Evolutionary conservation across 2,888 invertebrate genomes (phyloP), one percentile per base, ranked within the genome.

Genomic region (Nephrotoma appendiculata): DNA sequence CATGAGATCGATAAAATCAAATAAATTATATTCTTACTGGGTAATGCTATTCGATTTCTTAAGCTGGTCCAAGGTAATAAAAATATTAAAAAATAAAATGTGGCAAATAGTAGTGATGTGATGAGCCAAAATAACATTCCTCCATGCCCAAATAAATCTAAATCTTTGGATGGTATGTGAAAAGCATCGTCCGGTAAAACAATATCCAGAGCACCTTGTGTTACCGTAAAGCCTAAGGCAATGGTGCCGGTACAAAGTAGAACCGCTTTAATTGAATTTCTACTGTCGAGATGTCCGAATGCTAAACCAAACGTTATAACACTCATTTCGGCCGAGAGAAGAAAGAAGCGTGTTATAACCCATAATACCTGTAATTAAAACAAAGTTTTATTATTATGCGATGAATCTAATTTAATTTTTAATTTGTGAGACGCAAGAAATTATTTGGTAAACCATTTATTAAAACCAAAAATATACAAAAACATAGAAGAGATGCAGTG

Each of bases 121-220:
- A 85, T 44, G 6, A 85, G 44, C 44, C 42, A 85, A 85, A 85
- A 85, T 15, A 44, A 45, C 85, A 85, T 85, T 44, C 85, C 85
- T 4, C 85, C 85, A 85, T 85, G 85, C 4, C 85, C 85, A 85
- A 85, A 85, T 85, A 85, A 85, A 85, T 85, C 85, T 85, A 85
- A 15, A 85, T 85, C 85, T 85, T 85, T 85, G 42, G 85, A 85
- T 44, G 85, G 85, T 44, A 85, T 85, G 19, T 85, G 85, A 85
- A 85, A 85, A 19, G 85, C 85, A 85, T 85, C 85, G 85, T 85
- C 85, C 19, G 85, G 85, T 19, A 85, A 45, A 12, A 85, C 85
- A 85, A 85, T 85, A 85, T 85, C 85, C 9, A 85, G 44, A 44
- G 85, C 85, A 44, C 85, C 85, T 31, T 85, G 85, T 19, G 44